Base-by-base conservation (phyloP, 2,888 invertebrate species). In the Drosophila stalkeri region DNA sequence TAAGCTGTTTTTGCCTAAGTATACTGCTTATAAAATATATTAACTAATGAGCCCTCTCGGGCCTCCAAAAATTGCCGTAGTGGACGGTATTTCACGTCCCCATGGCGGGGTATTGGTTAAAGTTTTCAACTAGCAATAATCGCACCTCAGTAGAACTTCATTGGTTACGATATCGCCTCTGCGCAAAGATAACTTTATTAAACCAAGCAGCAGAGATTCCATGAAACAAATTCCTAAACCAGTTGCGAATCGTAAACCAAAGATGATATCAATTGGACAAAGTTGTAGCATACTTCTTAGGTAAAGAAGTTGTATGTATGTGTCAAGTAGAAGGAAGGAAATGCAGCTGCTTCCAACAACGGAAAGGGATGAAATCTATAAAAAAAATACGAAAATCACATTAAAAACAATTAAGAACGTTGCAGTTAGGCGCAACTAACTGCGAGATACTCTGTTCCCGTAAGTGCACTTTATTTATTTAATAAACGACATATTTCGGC, bases 41-140 rank as follows among this genome's bases (percentile, higher is more conserved):
- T 43, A 23, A n/a, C 2, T 0, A 54, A 66, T 84, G 63, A 75
- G 94, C 94, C 94, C 94, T 93, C 93, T 90, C 94, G 93, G 95
- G 95, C 95, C 94, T 95, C 93, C 96, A 97, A 96, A 97, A 96
- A 96, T 96, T 96, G 96, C 96, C 96, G 94, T 95, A 94, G 96
- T 94, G 96, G 95, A 95, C 96, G 95, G 94, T 96, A 95, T 97
- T 97, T 96, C 96, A 96, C 96, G 96, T 95, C 96, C 95, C 94
- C 96, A 94, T 94, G 96, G 96, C 96, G 96, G 96, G 96, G 96
- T 96, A 97, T 97, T 97, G 97, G 97, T 96, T 96, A 96, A 96
- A 97, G 96, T 97, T 96, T 96, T 96, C 96, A 97, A 97, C 96
- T 96, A 96, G 96, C 96, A 97, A 97, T 96, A 96, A 96, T 96